phyloP scores from a whole-genome alignment of 2,888 invertebrate genomes.

The Nemoura dubitans region DNA sequence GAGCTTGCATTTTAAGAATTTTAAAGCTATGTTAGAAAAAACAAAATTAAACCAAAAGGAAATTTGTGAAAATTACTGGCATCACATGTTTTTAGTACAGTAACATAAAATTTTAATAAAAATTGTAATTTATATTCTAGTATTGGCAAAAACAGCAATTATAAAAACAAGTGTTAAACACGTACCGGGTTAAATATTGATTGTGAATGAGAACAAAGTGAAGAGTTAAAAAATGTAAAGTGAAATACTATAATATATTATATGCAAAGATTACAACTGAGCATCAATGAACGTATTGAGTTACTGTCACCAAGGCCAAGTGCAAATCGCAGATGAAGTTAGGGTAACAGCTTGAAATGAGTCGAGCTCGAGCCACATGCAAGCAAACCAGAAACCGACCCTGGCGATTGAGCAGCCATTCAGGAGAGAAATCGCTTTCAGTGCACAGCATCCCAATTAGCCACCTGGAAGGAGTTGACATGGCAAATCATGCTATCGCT shows the following conservation, averaged over 20 bases:
- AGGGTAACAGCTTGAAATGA: neutral
- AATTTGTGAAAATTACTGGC: neutral
- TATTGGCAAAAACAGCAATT: conserved; percentile 31
- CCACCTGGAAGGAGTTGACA: neutral
- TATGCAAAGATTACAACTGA: conserved; percentile 5
- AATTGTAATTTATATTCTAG: neutral
- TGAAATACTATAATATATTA: too few species aligned
- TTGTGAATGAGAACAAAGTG: neutral
- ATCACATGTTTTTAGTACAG: neutral
- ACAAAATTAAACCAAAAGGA: neutral
- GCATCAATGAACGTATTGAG: conserved; percentile 7
- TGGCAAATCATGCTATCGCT: neutral
- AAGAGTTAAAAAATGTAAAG: neutral
- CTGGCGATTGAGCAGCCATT: neutral
- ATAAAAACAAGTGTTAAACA: neutral
- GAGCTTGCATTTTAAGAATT: neutral
- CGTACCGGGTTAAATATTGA: neutral
- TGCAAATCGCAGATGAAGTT: neutral
- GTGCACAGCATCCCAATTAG: neutral
- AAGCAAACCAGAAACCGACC: conserved; percentile 4
- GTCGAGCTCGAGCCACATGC: conserved; percentile 19
- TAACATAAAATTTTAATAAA: neutral
- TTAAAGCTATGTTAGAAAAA: neutral
- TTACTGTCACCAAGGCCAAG: neutral
- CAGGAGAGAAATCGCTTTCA: too few species aligned